These are phyloP conservation scores for Keiferia lycopersicella DNA, from an alignment of 2,888 invertebrate genomes.

Conservation along the genomic window DNA sequence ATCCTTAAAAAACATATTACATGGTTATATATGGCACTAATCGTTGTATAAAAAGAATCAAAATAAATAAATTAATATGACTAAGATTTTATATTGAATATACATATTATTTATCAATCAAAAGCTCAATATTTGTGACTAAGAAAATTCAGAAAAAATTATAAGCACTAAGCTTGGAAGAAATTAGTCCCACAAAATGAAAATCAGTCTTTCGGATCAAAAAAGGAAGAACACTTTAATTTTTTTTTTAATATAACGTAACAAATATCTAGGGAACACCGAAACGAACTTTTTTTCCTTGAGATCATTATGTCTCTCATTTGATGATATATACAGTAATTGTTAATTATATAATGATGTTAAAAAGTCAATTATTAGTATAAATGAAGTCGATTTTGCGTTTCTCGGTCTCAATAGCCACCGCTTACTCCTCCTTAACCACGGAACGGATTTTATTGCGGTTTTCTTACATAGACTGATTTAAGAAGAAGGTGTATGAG, in stretches of 20 bases:
- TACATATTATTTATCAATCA: not conserved
- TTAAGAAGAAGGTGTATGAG: too few relatives aligned
- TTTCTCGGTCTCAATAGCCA: too few relatives aligned
- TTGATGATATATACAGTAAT: too few relatives aligned
- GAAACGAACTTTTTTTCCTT: not conserved
- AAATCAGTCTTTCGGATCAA: constrained; percentile 49
- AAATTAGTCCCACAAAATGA: constrained; percentile 29
- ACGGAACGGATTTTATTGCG: too few relatives aligned
- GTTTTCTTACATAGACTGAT: too few relatives aligned
- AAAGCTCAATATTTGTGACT: constrained; percentile 3
- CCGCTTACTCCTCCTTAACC: too few relatives aligned
- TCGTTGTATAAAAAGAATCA: not conserved
- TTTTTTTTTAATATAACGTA: constrained; percentile 4
- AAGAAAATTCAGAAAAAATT: not conserved
- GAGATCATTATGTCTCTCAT: not conserved
- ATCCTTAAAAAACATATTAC: not conserved
- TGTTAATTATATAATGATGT: too few relatives aligned
- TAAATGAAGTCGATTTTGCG: too few relatives aligned
- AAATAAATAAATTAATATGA: not conserved
- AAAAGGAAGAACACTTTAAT: constrained; percentile 49
- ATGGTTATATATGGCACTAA: constrained; percentile 12
- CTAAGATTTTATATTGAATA: too few relatives aligned
- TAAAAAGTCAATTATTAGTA: too few relatives aligned
- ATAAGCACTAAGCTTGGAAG: constrained; percentile 10
- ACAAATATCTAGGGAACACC: not conserved